These are phyloP conservation scores for Trematocara unimaculatum DNA, from an alignment of 2,113 vertebrate species.

Conservation along the genomic window DNA sequence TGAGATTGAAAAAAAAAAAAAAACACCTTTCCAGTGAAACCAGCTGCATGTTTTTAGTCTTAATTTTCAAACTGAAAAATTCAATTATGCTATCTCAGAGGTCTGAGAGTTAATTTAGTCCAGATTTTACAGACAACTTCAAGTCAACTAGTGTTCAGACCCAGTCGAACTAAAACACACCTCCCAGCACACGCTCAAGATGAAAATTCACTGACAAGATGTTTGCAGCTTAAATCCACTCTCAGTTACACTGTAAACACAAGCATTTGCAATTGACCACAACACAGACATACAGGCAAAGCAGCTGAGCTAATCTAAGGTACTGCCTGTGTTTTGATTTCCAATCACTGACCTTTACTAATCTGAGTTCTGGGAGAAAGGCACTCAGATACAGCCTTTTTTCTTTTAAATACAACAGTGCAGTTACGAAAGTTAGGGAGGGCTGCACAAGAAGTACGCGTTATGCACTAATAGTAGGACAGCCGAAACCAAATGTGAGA, in stretches of 20 bases:
- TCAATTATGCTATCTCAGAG: background rate
- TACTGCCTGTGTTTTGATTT: slow-evolving; percentile 34
- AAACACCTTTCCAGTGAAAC: background rate
- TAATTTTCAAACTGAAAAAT: background rate
- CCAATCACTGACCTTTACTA: slow-evolving; percentile 50
- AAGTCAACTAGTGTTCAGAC: slow-evolving; percentile 8
- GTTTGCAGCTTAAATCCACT: slow-evolving; percentile 29
- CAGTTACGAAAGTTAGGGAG: background rate
- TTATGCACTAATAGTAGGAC: background rate
- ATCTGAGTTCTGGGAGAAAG: slow-evolving; percentile 17
- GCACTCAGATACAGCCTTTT: slow-evolving; percentile 12
- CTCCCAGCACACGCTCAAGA: background rate
- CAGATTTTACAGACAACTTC: background rate
- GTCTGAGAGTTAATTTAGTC: background rate
- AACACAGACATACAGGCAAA: background rate
- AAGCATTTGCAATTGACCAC: slow-evolving; percentile 22
- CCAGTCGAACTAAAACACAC: background rate
- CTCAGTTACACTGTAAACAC: slow-evolving; percentile 11
- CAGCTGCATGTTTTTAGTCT: background rate
- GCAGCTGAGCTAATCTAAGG: slow-evolving; percentile 22
- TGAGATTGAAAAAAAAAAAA: rapidly evolving
- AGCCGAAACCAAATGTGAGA: background rate
- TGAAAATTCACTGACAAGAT: background rate
- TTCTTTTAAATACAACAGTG: background rate
- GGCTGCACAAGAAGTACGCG: background rate